These are phyloP conservation scores for Melanostoma scalare DNA, from an alignment of 2,888 invertebrate species.

Conservation along the genomic window DNA sequence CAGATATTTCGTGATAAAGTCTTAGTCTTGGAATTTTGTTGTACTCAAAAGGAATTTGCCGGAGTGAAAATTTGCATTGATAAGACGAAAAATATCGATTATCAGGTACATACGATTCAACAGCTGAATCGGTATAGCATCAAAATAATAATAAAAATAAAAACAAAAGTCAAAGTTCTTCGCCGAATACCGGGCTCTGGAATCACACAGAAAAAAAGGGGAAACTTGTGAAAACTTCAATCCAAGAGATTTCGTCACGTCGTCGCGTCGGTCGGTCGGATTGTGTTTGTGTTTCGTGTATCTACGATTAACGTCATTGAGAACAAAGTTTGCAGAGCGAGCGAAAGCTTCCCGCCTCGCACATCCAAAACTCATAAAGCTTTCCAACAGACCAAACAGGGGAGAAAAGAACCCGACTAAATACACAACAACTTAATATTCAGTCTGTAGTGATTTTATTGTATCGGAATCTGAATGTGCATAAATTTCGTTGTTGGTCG, in stretches of 20 bases:
- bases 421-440: slow-evolving; percentile 39
- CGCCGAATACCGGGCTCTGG: neutral
- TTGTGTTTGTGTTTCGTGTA: neutral
- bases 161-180: slow-evolving; percentile 3
- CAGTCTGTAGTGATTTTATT: slow-evolving; percentile 57
- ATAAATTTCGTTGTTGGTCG: slow-evolving; percentile 47
- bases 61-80: neutral
- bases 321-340: slow-evolving; percentile 8
- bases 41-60: neutral
- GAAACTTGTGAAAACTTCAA: slow-evolving; percentile 38
- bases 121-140: slow-evolving; percentile 56
- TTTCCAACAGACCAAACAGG: slow-evolving; percentile 21
- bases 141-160: slow-evolving; percentile 47
- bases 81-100: slow-evolving; percentile 59
- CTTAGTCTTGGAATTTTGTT: neutral
- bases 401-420: slow-evolving; percentile 26
- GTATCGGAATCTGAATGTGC: slow-evolving; percentile 57
- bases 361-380: slow-evolving; percentile 46
- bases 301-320: slow-evolving; percentile 50
- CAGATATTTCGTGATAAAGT: slow-evolving; percentile 15
- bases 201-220: slow-evolving; percentile 15
- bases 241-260: slow-evolving; percentile 50
- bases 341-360: slow-evolving; percentile 54
- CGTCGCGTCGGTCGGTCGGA: neutral
- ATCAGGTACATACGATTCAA: slow-evolving; percentile 49